Evolutionary conservation across 1,140 invertebrate genomes (phyloP).

Genomic region (Bicyclus anynana): DNA sequence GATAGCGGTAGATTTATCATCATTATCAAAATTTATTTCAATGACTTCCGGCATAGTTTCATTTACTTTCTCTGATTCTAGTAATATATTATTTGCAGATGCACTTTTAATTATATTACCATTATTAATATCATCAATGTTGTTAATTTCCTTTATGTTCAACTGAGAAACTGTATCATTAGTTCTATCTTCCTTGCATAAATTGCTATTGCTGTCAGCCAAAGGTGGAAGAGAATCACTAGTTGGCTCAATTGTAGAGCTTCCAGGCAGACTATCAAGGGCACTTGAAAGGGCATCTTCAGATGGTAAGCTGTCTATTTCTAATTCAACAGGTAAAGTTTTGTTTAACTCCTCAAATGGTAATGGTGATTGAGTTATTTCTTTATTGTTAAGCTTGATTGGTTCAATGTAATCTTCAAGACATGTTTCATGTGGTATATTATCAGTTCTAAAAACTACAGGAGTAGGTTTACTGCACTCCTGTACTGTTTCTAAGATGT

Average conservation of each 20-base stretch:
- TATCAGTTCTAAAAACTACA: background rate
- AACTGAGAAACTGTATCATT: no score
- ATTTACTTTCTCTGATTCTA: background rate
- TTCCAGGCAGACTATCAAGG: background rate
- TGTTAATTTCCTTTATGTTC: background rate
- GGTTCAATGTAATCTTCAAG: background rate
- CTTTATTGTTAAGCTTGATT: background rate
- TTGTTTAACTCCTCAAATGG: no score
- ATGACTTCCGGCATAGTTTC: background rate
- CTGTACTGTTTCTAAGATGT: slow-evolving; percentile 11
- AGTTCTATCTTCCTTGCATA: no score
- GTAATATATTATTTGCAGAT: background rate
- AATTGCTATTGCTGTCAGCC: background rate
- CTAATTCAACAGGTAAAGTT: no score
- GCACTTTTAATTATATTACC: background rate
- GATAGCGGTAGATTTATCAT: background rate
- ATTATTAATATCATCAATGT: background rate
- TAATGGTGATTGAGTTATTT: background rate
- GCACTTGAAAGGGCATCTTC: background rate
- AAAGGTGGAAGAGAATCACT: background rate
- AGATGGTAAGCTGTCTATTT: background rate
- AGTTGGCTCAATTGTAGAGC: background rate
- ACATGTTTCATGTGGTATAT: background rate
- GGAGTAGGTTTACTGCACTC: background rate
- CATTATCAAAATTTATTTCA: background rate